Evolutionary conservation across 2,888 invertebrate species (phyloP).

Genomic region (Dicyrtoma fusca): DNA sequence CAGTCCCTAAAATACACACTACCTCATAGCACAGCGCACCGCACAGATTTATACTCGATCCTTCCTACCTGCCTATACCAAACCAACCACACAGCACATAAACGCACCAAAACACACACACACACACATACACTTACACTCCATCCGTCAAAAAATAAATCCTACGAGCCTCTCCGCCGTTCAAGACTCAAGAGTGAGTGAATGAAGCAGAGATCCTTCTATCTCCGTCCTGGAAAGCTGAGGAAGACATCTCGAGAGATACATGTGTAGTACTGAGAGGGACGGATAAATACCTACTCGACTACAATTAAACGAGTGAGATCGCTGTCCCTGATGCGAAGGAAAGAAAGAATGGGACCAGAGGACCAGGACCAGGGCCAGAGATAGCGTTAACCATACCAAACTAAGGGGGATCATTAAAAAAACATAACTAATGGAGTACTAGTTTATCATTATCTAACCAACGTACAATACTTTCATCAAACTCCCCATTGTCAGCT

Average conservation of each 20-base stretch:
- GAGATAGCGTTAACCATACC: neutral
- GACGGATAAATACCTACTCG: neutral
- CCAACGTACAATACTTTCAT: conserved; percentile 44
- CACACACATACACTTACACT: too few species aligned
- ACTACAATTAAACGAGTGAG: neutral
- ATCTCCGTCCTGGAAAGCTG: neutral
- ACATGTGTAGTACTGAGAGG: neutral
- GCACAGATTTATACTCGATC: too few species aligned
- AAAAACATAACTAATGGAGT: too few species aligned
- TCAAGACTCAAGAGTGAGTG: neutral
- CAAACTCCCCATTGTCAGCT: conserved; percentile 49
- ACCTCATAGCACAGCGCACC: too few species aligned
- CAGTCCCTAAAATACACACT: too few species aligned
- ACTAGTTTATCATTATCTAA: conserved; percentile 36
- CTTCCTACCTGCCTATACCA: too few species aligned
- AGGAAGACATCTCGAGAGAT: conserved; percentile 17
- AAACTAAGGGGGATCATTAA: neutral
- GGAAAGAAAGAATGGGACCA: neutral
- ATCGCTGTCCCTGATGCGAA: too few species aligned
- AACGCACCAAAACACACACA: too few species aligned
- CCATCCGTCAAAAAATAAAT: conserved; percentile 8
- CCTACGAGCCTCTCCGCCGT: neutral
- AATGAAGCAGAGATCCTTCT: neutral
- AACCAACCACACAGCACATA: too few species aligned
- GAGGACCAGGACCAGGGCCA: too few species aligned